Conservation (phyloP, 2,888 invertebrate genomes). For the Electrophaes corylata region DNA sequence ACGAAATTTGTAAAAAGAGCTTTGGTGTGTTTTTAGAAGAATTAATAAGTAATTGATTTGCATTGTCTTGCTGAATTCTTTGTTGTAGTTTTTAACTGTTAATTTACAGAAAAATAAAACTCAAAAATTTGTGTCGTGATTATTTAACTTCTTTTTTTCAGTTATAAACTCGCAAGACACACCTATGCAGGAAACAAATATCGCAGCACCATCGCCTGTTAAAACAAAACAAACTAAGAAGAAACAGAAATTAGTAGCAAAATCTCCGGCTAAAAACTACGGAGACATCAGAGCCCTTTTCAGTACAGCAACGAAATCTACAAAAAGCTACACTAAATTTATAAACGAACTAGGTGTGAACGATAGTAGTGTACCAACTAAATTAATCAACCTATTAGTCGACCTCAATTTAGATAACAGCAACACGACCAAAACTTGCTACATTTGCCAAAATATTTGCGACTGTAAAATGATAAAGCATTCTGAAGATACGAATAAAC, state of each 20-base stretch:
- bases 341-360: conserved; percentile 69
- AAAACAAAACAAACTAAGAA: conserved; percentile 57
- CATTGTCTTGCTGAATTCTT: too few species aligned
- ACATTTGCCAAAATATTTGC: conserved; percentile 72
- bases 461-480: conserved; percentile 63
- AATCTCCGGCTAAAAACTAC: conserved; percentile 70
- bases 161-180: conserved; percentile 57
- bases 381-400: conserved; percentile 69
- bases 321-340: conserved; percentile 73
- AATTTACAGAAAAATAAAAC: too few species aligned
- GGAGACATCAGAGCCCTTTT: conserved; percentile 85
- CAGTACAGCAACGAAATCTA: conserved; percentile 73
- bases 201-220: conserved; percentile 40
- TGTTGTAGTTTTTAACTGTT: too few species aligned
- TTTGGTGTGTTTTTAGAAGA: too few species aligned
- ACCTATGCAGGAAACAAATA: conserved; percentile 25
- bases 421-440: conserved; percentile 59
- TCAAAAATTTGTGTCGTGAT: too few species aligned
- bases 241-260: conserved; percentile 53
- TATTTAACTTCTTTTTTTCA: conserved; percentile 42
- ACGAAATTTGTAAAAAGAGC: too few species aligned
- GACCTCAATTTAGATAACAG: conserved; percentile 73
- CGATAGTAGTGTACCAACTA: conserved; percentile 63
- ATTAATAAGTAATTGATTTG: too few species aligned
- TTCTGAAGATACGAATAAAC: conserved; percentile 44